Percentiles rank a stretch among this genome's conserved stretches.
phyloP scores from a whole-genome alignment of 2,113 vertebrate genomes.

The Alosa alosa region DNA sequence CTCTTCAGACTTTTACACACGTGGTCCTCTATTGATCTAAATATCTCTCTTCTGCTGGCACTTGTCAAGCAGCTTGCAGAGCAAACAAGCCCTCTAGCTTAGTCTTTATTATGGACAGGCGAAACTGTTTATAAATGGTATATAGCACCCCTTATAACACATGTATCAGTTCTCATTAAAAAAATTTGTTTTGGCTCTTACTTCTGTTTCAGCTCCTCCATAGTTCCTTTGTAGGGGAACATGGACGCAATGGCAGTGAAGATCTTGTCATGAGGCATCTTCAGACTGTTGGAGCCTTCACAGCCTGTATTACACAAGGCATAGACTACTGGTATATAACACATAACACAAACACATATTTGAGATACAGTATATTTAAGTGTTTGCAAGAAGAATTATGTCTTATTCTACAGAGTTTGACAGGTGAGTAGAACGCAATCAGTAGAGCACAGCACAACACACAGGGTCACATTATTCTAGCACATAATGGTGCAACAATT shows the following conservation, averaged over 20 bases:
- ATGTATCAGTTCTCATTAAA: background rate
- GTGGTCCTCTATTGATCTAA: background rate
- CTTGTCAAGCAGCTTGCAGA: no score
- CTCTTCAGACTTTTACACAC: no score
- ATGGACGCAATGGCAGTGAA: conserved; percentile 96
- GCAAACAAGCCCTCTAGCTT: background rate
- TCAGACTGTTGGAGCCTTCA: conserved; percentile 80
- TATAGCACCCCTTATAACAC: background rate
- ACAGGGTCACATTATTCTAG: background rate
- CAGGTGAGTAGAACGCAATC: no score
- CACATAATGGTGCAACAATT: background rate
- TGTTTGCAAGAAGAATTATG: no score
- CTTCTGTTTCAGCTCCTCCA: conserved; percentile 96
- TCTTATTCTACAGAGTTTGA: no score
- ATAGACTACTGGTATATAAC: background rate
- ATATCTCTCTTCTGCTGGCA: background rate
- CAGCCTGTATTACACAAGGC: conserved; percentile 68
- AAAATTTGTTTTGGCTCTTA: conserved; percentile 61
- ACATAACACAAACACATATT: background rate
- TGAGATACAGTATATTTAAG: no score
- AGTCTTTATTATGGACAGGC: background rate
- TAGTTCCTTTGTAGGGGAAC: conserved; percentile 96
- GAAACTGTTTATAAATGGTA: background rate
- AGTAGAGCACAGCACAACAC: background rate
- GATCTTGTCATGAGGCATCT: conserved; percentile 92